These are phyloP conservation scores for Discoglossus pictus DNA, from an alignment of 2,797 vertebrate species.

Conservation along the genomic window DNA sequence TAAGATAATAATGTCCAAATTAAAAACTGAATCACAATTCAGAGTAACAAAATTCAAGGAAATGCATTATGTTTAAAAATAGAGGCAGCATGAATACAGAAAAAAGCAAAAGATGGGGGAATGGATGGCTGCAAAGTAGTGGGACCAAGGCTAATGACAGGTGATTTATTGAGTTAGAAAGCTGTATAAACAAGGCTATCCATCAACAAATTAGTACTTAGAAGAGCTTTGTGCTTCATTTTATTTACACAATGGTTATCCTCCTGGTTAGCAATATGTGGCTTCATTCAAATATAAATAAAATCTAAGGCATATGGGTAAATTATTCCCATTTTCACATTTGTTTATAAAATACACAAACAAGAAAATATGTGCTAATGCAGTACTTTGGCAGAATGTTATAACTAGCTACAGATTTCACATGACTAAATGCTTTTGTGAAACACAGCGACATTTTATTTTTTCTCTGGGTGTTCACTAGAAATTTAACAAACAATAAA, in stretches of 20 bases:
- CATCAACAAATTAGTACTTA: conserved; percentile 43
- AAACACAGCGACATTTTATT: too few species aligned
- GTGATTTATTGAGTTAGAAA: conserved; percentile 41
- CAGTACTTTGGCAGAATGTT: too few species aligned
- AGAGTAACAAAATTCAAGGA: too few species aligned
- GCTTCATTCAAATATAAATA: conserved; percentile 21
- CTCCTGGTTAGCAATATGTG: conserved; percentile 27
- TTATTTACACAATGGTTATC: conserved; percentile 34
- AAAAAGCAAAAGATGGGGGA: too few species aligned
- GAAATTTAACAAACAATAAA: too few species aligned
- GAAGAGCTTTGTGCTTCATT: conserved; percentile 20
- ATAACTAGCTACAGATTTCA: too few species aligned
- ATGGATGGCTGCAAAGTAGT: neutral
- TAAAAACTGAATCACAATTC: too few species aligned
- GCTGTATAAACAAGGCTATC: conserved; percentile 39
- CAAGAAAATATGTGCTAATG: neutral
- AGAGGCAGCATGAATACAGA: too few species aligned
- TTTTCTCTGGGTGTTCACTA: too few species aligned
- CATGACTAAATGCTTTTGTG: too few species aligned
- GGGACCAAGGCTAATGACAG: conserved; percentile 20
- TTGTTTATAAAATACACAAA: conserved; percentile 1
- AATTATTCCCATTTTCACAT: conserved; percentile 24
- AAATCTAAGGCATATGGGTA: conserved; percentile 16
- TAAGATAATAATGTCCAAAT: too few species aligned
- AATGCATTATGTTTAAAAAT: too few species aligned